These are phyloP conservation scores for Sitodiplosis mosellana DNA, from an alignment of 1,140 invertebrate species.

Conservation along the genomic window DNA sequence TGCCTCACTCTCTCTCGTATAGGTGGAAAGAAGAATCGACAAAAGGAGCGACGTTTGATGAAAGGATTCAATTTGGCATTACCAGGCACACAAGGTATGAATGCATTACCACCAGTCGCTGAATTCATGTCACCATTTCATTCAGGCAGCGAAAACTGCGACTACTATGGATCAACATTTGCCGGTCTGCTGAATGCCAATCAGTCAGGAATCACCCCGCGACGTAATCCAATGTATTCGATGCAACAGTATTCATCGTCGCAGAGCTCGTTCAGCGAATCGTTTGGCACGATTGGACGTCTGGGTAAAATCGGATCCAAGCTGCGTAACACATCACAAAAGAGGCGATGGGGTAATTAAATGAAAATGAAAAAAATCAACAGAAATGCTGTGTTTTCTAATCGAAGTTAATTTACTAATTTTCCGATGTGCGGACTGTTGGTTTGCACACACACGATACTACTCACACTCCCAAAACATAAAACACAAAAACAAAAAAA, in stretches of 20 bases:
- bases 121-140: conserved; percentile 53
- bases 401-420: not conserved
- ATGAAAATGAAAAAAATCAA: not conserved
- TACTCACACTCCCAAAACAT: conserved; percentile 6
- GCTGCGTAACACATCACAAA: conserved; percentile 35
- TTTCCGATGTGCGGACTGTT: not conserved
- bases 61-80: conserved; percentile 83
- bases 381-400: not conserved
- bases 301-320: conserved; percentile 25
- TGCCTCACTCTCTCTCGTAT: conserved; percentile 34
- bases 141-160: conserved; percentile 24
- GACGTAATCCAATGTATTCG: conserved; percentile 19
- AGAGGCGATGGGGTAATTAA: conserved; percentile 40
- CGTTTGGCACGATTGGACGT: conserved; percentile 10
- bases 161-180: conserved; percentile 18
- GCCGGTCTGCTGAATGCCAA: conserved; percentile 25
- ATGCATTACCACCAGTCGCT: conserved; percentile 48
- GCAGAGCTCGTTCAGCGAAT: conserved; percentile 24
- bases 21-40: conserved; percentile 81
- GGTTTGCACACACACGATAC: not conserved
- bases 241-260: conserved; percentile 22
- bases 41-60: conserved; percentile 80
- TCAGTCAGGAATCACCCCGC: conserved; percentile 18
- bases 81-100: conserved; percentile 32
- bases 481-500: conserved; percentile 11